Percentiles rank a stretch among this genome's conserved stretches.
phyloP scores from a whole-genome alignment of 1,140 invertebrate genomes.

The Teleopsis dalmanni region DNA sequence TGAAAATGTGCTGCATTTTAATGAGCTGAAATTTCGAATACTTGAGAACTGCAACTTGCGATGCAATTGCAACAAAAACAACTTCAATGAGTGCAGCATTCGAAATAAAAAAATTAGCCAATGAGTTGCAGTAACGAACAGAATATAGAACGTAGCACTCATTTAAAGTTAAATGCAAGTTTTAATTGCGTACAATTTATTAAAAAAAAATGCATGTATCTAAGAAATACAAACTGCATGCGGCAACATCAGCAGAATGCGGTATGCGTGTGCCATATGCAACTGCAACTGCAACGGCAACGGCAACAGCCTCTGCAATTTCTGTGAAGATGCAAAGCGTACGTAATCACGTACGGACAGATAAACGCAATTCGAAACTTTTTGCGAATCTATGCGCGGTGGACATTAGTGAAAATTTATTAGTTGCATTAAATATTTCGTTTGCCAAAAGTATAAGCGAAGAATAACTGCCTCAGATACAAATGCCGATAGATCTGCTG shows the following conservation, averaged over 20 bases:
- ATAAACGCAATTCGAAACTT: no score
- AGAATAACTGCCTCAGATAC: constrained; percentile 1
- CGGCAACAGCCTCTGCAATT: constrained; percentile 2
- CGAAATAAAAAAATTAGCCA: no score
- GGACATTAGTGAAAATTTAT: constrained; percentile 9
- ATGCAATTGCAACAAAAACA: no score
- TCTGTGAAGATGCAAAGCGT: no score
- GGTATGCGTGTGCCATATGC: not conserved
- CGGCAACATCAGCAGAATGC: not conserved
- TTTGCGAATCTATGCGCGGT: constrained; percentile 8
- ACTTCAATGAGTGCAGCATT: no score
- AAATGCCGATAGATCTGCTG: constrained; percentile 6
- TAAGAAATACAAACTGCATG: not conserved
- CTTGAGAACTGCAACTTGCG: no score
- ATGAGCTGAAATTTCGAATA: no score
- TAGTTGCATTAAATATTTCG: constrained; percentile 6
- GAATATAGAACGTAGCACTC: constrained; percentile 6
- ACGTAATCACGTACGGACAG: no score
- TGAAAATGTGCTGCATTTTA: no score
- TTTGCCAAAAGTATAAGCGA: not conserved
- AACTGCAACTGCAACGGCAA: not conserved
- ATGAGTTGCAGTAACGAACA: not conserved
- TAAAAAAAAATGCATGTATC: constrained; percentile 5
- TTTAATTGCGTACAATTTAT: constrained; percentile 12
- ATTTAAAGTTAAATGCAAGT: constrained; percentile 10